phyloP scores from a whole-genome alignment of 2,797 vertebrate species.

The Lepidocolaptes lacrymiger region DNA sequence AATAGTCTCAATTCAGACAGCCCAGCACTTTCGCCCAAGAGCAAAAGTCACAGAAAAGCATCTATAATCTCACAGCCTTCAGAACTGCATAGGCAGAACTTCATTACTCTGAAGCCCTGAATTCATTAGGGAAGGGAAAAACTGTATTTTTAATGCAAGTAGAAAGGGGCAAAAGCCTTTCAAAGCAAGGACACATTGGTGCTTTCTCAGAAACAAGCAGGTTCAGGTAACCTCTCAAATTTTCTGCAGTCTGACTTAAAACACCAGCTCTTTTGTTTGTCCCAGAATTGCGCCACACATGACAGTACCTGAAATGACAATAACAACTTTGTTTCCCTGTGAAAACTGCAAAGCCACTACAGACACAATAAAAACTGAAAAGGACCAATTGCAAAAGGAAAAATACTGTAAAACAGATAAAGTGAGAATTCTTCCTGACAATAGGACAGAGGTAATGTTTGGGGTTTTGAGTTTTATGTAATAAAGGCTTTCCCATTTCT shows the following conservation, averaged over 20 bases:
- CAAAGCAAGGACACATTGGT: background rate
- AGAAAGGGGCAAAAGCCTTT: background rate
- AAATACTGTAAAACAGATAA: background rate
- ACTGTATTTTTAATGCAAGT: background rate
- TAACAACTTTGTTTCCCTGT: background rate
- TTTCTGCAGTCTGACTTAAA: conserved; percentile 3
- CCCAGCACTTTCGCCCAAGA: background rate
- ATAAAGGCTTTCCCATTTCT: background rate
- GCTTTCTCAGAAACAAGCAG: background rate
- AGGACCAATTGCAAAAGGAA: background rate
- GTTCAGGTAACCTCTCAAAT: background rate
- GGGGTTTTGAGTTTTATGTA: background rate
- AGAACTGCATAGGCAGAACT: background rate
- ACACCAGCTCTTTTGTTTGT: conserved; percentile 6
- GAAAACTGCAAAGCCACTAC: background rate
- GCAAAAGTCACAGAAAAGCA: background rate
- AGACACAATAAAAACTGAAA: background rate
- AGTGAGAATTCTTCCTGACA: background rate
- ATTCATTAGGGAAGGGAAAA: background rate
- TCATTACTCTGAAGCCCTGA: background rate
- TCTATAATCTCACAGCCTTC: background rate
- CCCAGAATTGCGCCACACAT: background rate
- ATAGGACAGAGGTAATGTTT: background rate
- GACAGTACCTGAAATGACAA: background rate
- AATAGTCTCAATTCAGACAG: background rate